Conservation (phyloP, 2,797 vertebrate species). For the Microtus agrestis region DNA sequence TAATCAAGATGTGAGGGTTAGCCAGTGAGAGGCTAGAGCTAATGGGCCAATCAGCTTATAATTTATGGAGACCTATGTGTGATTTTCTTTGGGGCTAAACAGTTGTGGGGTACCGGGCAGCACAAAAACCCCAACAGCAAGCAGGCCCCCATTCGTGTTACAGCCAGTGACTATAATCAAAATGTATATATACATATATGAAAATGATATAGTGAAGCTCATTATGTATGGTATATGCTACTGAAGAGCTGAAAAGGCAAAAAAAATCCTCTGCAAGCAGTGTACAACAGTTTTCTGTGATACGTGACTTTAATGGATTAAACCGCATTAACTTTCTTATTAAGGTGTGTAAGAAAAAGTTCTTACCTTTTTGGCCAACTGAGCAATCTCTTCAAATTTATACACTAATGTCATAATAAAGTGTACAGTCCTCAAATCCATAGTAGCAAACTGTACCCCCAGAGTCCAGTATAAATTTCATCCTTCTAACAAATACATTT, state of each 20-base stretch:
- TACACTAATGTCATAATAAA: not conserved
- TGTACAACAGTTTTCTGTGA: not conserved
- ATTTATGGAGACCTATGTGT: too few species aligned
- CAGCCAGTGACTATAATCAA: not conserved
- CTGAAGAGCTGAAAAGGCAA: not conserved
- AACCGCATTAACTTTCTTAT: not conserved
- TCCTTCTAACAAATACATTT: not conserved
- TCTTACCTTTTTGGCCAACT: not conserved
- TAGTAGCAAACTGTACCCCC: not conserved
- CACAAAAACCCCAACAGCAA: too few species aligned
- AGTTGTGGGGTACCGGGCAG: too few species aligned
- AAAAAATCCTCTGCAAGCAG: not conserved
- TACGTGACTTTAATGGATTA: not conserved
- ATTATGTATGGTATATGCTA: not conserved
- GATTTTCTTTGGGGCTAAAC: too few species aligned
- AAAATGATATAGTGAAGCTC: not conserved
- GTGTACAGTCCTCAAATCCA: not conserved
- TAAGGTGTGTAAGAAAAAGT: slow-evolving; percentile 8
- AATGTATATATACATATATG: not conserved
- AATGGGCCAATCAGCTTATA: too few species aligned
- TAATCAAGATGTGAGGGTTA: too few species aligned
- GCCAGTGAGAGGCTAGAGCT: too few species aligned
- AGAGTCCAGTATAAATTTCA: not conserved
- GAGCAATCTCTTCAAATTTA: slow-evolving; percentile 3
- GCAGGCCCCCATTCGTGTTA: too few species aligned